Conservation (phyloP, 2,888 invertebrate species). For the Scaptomyza parva region DNA sequence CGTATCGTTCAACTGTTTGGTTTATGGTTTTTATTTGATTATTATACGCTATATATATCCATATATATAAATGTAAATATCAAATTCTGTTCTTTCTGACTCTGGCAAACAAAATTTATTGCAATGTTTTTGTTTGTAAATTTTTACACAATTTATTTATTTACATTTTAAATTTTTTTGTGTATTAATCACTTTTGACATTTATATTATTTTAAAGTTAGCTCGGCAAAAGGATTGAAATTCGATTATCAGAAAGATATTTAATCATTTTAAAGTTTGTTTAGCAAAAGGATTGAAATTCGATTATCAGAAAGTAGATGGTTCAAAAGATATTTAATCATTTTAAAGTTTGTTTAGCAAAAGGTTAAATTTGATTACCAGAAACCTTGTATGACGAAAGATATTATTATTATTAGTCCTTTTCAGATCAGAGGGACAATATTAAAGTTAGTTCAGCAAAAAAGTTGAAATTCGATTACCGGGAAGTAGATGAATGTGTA, state of each 20-base stretch:
- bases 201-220: neutral
- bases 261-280: neutral
- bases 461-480: too few species aligned
- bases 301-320: too few species aligned
- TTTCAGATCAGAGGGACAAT: too few species aligned
- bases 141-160: neutral
- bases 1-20: constrained; percentile 26
- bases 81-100: neutral
- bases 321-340: neutral
- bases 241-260: too few species aligned
- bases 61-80: constrained; percentile 9
- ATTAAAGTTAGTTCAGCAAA: neutral
- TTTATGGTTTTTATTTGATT: constrained; percentile 37
- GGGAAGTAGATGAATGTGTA: too few species aligned
- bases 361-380: too few species aligned
- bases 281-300: neutral
- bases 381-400: too few species aligned
- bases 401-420: too few species aligned
- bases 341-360: neutral
- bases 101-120: neutral
- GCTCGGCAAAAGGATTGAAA: neutral
- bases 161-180: neutral
- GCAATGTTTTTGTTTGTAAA: neutral
- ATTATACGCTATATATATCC: constrained; percentile 1
- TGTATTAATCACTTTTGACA: neutral